A percentile compares a stretch with the other conserved stretches of the same genome.
These are phyloP conservation scores for Acanthaster planci DNA, from an alignment of 35 echinoderm and acorn worm species.

Conservation along the genomic window DNA sequence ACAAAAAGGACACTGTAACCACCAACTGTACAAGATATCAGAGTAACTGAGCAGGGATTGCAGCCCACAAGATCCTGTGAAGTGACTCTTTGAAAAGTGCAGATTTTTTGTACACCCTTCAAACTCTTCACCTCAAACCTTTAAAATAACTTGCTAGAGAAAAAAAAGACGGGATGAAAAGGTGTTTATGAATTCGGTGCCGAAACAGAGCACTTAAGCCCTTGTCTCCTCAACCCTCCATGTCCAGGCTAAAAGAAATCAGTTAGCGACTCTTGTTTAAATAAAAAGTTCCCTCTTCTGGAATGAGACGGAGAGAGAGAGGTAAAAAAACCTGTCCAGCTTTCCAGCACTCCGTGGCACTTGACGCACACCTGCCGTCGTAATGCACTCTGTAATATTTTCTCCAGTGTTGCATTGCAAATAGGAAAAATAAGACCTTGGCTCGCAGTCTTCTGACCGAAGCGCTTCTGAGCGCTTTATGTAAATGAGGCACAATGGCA, in stretches of 20 bases:
- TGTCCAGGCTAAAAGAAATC: conserved; percentile 9
- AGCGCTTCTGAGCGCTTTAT: background rate
- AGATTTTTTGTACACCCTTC: background rate
- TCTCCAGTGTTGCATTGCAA: conserved; percentile 28
- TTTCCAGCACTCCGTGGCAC: background rate
- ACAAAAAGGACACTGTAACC: no score
- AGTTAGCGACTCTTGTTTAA: conserved; percentile 11
- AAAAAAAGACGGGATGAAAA: background rate
- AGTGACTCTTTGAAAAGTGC: background rate
- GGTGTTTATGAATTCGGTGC: conserved; percentile 15
- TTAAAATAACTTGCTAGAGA: no score
- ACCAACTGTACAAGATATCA: no score
- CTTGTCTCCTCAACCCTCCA: background rate
- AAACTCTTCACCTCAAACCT: background rate
- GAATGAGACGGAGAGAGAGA: no score
- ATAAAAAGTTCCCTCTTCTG: background rate
- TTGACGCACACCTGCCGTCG: background rate
- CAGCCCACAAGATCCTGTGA: no score
- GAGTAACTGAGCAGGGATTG: no score
- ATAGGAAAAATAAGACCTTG: conserved; percentile 19
- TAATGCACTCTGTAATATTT: conserved; percentile 28
- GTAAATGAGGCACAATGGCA: conserved; percentile 6
- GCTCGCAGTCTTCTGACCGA: conserved; percentile 16
- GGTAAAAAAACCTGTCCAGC: background rate
- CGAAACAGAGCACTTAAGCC: conserved; percentile 25